Evolutionary conservation across 2,797 vertebrate genomes (phyloP).

Genomic region (Orientallactaga sibirica): DNA sequence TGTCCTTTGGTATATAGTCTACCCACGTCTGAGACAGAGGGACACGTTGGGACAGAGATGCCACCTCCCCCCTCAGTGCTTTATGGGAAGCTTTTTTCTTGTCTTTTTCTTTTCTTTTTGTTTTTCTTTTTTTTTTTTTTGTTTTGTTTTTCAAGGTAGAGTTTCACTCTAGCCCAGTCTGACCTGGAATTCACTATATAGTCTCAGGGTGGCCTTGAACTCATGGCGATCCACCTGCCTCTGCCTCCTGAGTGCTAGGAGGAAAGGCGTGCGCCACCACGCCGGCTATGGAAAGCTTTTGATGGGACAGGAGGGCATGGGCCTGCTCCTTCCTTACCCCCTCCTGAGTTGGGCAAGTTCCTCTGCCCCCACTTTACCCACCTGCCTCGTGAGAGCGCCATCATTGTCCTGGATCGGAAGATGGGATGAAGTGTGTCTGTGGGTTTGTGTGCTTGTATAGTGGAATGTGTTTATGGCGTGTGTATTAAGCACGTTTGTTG

Average conservation of each 20-base stretch:
- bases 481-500: not conserved
- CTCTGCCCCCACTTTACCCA: not conserved
- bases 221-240: no score
- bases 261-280: no score
- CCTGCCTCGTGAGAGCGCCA: not conserved
- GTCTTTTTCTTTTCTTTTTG: no score
- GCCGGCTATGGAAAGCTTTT: no score
- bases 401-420: not conserved
- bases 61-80: not conserved
- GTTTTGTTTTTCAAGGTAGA: no score
- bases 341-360: not conserved
- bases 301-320: not conserved
- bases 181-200: no score
- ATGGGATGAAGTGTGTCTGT: not conserved
- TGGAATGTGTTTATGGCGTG: not conserved
- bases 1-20: not conserved
- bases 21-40: not conserved
- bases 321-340: not conserved
- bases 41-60: not conserved
- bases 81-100: no score
- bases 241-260: no score
- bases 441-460: not conserved
- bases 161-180: no score
- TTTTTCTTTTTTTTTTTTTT: no score
- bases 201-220: no score